Percentiles rank a stretch among this genome's conserved stretches.
phyloP scores from a whole-genome alignment of 2,113 vertebrate species.

The Nothocercus julius region DNA sequence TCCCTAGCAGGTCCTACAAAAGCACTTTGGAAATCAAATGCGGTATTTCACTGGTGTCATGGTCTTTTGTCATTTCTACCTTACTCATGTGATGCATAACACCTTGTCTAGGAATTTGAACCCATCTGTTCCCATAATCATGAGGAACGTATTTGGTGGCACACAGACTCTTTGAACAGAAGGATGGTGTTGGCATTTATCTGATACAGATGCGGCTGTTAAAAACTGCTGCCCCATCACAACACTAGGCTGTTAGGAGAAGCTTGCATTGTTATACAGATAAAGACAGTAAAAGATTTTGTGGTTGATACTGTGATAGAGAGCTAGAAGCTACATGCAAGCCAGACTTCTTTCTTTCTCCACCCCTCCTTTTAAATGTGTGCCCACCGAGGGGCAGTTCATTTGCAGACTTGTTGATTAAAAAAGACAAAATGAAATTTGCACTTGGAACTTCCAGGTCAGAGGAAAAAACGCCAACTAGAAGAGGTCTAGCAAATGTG shows the following conservation, averaged over 20 bases:
- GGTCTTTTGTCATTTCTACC: slow-evolving; percentile 7
- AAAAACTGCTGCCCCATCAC: slow-evolving; percentile 5
- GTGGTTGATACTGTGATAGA: not conserved
- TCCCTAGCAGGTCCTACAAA: not conserved
- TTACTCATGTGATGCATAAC: slow-evolving; percentile 14
- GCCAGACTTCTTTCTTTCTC: not conserved
- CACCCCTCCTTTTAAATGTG: too few species aligned
- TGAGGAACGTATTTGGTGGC: not conserved
- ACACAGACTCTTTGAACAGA: slow-evolving; percentile 14
- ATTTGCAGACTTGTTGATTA: not conserved
- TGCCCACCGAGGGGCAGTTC: not conserved
- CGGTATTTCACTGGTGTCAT: slow-evolving; percentile 9
- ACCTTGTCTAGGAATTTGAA: slow-evolving; percentile 31
- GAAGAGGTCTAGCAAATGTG: not conserved
- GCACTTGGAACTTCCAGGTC: not conserved
- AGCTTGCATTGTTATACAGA: not conserved
- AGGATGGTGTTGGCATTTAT: slow-evolving; percentile 37
- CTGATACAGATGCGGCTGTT: slow-evolving; percentile 1
- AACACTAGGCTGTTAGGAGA: not conserved
- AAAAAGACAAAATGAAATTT: not conserved
- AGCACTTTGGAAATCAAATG: not conserved
- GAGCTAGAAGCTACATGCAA: not conserved
- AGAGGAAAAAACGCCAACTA: not conserved
- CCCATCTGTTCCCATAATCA: slow-evolving; percentile 37
- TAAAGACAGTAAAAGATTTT: slow-evolving; percentile 32